A percentile compares a stretch with the other conserved stretches of the same genome.
phyloP scores from a whole-genome alignment of 1,140 invertebrate genomes.

The Lepidurus apus region DNA sequence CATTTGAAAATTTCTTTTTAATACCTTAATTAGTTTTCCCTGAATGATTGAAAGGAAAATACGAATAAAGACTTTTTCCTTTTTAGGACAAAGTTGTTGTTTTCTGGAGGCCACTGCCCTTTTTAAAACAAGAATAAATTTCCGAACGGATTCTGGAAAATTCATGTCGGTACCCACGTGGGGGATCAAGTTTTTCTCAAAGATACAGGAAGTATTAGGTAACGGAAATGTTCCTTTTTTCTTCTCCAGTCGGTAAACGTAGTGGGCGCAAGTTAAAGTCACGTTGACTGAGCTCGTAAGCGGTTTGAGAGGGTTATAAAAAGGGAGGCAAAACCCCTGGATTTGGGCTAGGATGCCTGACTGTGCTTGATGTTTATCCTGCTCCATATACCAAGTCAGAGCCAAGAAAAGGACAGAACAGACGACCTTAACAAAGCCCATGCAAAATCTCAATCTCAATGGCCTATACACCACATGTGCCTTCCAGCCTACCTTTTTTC shows the following conservation, averaged over 20 bases:
- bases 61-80: too few relatives aligned
- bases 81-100: too few relatives aligned
- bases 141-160: too few relatives aligned
- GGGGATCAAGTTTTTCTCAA: not conserved
- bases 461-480: not conserved
- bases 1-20: too few relatives aligned
- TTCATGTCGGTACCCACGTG: not conserved
- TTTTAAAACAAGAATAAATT: too few relatives aligned
- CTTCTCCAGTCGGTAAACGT: not conserved
- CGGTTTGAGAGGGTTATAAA: conserved; percentile 14
- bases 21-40: too few relatives aligned
- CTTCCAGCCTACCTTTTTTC: not conserved
- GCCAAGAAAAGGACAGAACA: not conserved
- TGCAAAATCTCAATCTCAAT: not conserved
- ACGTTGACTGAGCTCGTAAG: conserved; percentile 8
- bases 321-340: not conserved
- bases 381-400: not conserved
- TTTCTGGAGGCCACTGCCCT: too few relatives aligned
- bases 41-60: too few relatives aligned
- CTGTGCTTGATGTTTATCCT: conserved; percentile 9
- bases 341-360: conserved; percentile 11
- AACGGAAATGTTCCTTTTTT: not conserved
- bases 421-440: conserved; percentile 14
- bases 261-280: not conserved
- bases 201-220: not conserved